These are phyloP conservation scores for Motacilla alba DNA, from an alignment of 2,113 vertebrate genomes.

Conservation along the genomic window DNA sequence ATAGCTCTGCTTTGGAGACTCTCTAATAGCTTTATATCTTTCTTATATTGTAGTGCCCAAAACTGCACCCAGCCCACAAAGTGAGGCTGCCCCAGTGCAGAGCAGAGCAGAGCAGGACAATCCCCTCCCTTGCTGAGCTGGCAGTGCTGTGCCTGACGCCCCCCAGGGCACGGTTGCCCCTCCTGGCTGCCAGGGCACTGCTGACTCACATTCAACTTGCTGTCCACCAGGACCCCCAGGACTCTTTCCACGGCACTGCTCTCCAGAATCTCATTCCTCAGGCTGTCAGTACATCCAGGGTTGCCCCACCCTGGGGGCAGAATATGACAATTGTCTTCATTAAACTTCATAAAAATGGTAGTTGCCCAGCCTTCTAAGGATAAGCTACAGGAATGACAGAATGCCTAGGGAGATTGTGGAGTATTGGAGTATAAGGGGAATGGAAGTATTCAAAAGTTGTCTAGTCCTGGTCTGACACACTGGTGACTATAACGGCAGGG, in stretches of 20 bases:
- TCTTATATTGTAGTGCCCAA: accelerated
- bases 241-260: background rate
- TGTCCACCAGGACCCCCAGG: background rate
- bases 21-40: background rate
- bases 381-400: background rate
- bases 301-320: background rate
- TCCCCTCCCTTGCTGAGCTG: accelerated
- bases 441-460: background rate
- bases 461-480: background rate
- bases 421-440: background rate
- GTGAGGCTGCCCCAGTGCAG: accelerated
- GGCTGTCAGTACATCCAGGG: accelerated
- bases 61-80: accelerated
- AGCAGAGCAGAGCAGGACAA: background rate
- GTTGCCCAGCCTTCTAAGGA: background rate
- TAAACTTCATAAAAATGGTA: background rate
- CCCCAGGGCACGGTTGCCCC: accelerated
- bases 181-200: background rate
- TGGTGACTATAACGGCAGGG: background rate
- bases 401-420: background rate
- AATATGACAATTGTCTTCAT: background rate
- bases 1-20: background rate
- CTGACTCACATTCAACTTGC: background rate
- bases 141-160: accelerated
- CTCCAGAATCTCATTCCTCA: background rate